These are phyloP conservation scores for Chironex yamaguchii DNA, from an alignment of 30 jellyfish, hydroid and myxozoan genomes.

Conservation along the genomic window DNA sequence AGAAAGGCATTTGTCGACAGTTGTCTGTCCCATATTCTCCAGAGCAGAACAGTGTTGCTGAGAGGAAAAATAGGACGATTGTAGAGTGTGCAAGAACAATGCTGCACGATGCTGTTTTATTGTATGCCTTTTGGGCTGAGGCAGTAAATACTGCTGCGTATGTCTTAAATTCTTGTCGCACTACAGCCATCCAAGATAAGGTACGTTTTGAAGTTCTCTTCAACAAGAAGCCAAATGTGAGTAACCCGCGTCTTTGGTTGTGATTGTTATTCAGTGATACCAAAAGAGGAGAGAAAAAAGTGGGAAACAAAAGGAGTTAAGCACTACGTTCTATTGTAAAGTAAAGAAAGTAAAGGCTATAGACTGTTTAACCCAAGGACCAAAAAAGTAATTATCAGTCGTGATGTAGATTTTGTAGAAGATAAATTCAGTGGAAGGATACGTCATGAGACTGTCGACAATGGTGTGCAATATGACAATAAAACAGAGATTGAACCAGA, in stretches of 20 bases:
- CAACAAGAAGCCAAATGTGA: neutral
- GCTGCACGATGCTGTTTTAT: neutral
- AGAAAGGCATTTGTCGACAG: no score
- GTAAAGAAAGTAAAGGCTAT: neutral
- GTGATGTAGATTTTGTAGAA: neutral
- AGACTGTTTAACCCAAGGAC: neutral
- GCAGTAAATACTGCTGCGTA: neutral
- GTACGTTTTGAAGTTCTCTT: neutral
- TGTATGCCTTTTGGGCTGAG: neutral
- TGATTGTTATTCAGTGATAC: neutral
- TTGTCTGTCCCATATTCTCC: no score
- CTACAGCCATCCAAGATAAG: neutral
- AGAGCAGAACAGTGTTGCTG: neutral
- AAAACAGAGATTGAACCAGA: no score
- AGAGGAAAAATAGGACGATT: neutral
- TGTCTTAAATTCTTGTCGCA: neutral
- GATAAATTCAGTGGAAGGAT: no score
- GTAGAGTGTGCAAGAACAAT: neutral
- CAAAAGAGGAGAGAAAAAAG: neutral
- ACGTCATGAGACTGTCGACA: no score
- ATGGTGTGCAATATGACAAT: no score
- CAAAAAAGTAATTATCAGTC: neutral
- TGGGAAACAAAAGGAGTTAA: neutral
- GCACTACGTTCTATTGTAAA: neutral
- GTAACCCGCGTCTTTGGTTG: neutral